A percentile compares a stretch with the other conserved stretches of the same genome.
These are phyloP conservation scores for Casuarius casuarius DNA, from an alignment of 2,113 vertebrate genomes.

Conservation along the genomic window DNA sequence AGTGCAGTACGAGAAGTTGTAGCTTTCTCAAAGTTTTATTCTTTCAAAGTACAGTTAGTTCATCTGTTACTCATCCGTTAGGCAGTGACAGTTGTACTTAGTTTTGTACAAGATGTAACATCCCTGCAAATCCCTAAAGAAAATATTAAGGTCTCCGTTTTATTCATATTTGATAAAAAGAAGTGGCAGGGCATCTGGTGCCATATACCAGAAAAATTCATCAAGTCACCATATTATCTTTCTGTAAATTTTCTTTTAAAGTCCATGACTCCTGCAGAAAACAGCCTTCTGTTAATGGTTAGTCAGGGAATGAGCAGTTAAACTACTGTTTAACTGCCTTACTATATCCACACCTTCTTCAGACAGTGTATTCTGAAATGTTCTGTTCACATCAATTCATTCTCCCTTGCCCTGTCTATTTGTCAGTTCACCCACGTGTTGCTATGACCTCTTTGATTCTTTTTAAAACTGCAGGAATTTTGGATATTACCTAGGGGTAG, in stretches of 20 bases:
- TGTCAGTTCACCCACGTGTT: accelerated
- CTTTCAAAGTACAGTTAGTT: background rate
- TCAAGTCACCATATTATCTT: background rate
- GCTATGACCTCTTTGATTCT: background rate
- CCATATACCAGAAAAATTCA: background rate
- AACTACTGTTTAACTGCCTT: background rate
- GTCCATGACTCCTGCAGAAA: background rate
- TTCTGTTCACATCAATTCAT: background rate
- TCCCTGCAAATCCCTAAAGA: background rate
- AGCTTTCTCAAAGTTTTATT: background rate
- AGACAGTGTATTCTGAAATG: background rate
- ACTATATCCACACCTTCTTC: background rate
- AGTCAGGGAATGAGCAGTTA: background rate
- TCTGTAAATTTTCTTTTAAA: background rate
- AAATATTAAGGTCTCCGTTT: background rate
- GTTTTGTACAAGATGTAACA: background rate
- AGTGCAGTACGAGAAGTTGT: background rate
- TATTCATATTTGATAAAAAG: background rate
- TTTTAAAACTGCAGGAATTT: background rate
- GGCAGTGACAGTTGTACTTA: background rate
- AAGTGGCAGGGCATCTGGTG: background rate
- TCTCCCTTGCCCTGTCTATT: background rate
- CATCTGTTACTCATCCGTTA: background rate
- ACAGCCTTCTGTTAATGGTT: background rate
- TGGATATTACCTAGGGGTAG: background rate